Evolutionary conservation across 2,888 invertebrate species (phyloP).

Genomic region (Taphrorychus bicolor): DNA sequence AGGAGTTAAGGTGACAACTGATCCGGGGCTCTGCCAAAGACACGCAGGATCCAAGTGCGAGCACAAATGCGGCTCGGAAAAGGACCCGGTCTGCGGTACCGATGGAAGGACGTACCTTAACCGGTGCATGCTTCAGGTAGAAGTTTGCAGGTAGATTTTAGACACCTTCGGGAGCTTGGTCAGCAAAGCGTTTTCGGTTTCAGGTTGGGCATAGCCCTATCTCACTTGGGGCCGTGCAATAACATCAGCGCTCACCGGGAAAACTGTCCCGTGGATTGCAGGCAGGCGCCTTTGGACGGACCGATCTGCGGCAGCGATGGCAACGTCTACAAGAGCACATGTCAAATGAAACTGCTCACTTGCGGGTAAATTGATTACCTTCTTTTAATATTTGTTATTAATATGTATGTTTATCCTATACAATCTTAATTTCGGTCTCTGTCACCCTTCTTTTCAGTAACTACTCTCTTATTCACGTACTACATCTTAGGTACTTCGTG

Average conservation of each 20-base stretch:
- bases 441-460: no score
- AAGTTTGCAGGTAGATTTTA: slow-evolving; percentile 71
- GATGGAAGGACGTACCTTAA: slow-evolving; percentile 87
- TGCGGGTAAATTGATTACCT: slow-evolving; percentile 75
- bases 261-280: slow-evolving; percentile 88
- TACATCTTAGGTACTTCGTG: no score
- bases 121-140: slow-evolving; percentile 77
- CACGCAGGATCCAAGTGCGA: slow-evolving; percentile 65
- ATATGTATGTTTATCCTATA: no score
- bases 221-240: slow-evolving; percentile 70
- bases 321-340: slow-evolving; percentile 91
- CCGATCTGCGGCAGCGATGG: slow-evolving; percentile 93
- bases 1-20: slow-evolving; percentile 55
- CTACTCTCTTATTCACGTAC: no score
- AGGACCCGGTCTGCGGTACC: slow-evolving; percentile 88
- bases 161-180: neutral
- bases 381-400: neutral
- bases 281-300: slow-evolving; percentile 85
- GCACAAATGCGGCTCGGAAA: slow-evolving; percentile 79
- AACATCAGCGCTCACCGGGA: slow-evolving; percentile 83
- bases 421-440: no score
- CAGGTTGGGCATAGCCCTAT: slow-evolving; percentile 68
- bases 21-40: slow-evolving; percentile 59
- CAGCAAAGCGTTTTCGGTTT: slow-evolving; percentile 42
- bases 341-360: slow-evolving; percentile 90